Conservation (phyloP, 2,888 invertebrate genomes). For the Kryphioiulus occultus region DNA sequence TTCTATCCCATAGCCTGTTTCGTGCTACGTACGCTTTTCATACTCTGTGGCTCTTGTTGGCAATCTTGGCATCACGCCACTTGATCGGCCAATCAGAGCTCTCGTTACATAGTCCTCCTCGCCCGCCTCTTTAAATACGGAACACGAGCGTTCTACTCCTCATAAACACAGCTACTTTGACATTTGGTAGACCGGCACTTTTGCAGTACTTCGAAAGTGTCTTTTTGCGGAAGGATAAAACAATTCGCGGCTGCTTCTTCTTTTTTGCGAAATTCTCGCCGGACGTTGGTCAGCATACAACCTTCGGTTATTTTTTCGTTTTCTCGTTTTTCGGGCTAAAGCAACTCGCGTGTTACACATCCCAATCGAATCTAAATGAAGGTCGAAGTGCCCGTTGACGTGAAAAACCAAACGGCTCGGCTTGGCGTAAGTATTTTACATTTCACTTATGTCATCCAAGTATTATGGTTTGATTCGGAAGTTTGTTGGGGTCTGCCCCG, state of each 20-base stretch:
- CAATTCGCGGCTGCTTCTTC: too few species aligned
- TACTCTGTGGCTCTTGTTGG: too few species aligned
- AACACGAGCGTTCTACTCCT: neutral
- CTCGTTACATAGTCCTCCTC: neutral
- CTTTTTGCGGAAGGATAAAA: neutral
- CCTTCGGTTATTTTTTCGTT: neutral
- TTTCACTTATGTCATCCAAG: neutral
- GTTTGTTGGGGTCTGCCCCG: neutral
- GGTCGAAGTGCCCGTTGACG: constrained; percentile 47
- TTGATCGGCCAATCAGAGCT: neutral
- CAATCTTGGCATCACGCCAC: constrained; percentile 45
- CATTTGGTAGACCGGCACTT: neutral
- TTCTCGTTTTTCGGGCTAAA: neutral
- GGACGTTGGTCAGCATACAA: neutral
- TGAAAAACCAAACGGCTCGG: constrained; percentile 45
- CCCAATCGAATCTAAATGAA: constrained; percentile 43
- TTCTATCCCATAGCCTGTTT: neutral
- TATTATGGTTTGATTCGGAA: neutral
- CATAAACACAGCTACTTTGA: neutral
- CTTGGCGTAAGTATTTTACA: constrained; percentile 41
- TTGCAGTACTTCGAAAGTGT: too few species aligned
- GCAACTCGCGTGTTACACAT: neutral
- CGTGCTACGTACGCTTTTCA: too few species aligned
- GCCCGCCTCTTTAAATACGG: neutral
- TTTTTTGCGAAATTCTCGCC: neutral